Evolutionary conservation across 2,888 invertebrate genomes (phyloP).

Genomic region (Pseudoips prasinana): DNA sequence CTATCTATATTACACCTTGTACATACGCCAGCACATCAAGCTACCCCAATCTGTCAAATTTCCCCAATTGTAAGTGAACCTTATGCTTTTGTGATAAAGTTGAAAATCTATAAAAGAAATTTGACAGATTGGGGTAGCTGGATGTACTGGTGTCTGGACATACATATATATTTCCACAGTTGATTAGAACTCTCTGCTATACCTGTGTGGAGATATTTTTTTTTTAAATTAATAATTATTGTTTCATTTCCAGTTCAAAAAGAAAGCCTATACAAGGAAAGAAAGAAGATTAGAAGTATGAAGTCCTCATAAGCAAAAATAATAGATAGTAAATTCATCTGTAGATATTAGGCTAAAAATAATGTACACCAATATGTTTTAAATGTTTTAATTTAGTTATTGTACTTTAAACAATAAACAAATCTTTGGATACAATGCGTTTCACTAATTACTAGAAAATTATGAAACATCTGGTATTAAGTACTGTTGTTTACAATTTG

Average conservation of each 20-base stretch:
- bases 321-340: slow-evolving; percentile 19
- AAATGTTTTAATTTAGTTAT: slow-evolving; percentile 68
- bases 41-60: no score
- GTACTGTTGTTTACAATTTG: slow-evolving; percentile 38
- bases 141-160: no score
- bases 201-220: no score
- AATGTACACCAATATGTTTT: slow-evolving; percentile 43
- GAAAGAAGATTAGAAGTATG: slow-evolving; percentile 88
- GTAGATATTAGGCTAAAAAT: slow-evolving; percentile 40
- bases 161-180: no score
- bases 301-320: slow-evolving; percentile 45
- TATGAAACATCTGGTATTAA: slow-evolving; percentile 40
- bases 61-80: no score
- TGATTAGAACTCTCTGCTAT: no score
- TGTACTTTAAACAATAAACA: slow-evolving; percentile 71
- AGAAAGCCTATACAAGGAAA: slow-evolving; percentile 81
- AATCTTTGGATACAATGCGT: slow-evolving; percentile 67
- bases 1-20: no score
- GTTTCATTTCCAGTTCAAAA: slow-evolving; percentile 85
- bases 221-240: neutral
- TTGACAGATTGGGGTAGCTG: no score
- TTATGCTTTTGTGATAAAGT: no score
- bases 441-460: slow-evolving; percentile 51
- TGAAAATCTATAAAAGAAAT: no score
- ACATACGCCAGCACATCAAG: no score